phyloP scores from a whole-genome alignment of 2,113 vertebrate genomes.

The Otus sunia region DNA sequence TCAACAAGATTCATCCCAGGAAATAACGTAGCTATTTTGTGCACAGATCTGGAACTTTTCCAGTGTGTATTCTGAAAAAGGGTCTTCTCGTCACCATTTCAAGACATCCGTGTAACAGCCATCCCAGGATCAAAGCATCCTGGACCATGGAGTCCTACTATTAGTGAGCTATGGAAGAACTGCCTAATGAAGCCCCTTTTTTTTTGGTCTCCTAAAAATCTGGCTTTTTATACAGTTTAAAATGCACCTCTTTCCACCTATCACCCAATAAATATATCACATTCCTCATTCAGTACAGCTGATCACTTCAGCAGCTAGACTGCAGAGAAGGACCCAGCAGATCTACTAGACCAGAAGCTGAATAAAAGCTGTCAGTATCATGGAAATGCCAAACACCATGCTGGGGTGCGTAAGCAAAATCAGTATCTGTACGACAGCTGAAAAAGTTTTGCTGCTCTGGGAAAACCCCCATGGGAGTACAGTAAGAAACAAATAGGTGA shows the following conservation, averaged over 20 bases:
- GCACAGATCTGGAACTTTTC: background rate
- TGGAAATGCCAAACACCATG: background rate
- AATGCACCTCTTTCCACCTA: background rate
- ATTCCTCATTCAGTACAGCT: background rate
- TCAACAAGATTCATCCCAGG: background rate
- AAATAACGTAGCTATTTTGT: background rate
- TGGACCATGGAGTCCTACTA: background rate
- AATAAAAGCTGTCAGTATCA: background rate
- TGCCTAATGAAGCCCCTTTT: background rate
- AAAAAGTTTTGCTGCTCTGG: background rate
- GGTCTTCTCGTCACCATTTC: background rate
- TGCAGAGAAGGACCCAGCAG: background rate
- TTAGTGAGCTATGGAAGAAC: background rate
- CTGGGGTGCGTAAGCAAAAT: background rate
- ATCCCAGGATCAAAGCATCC: background rate
- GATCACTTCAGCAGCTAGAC: background rate
- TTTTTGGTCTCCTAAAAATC: background rate
- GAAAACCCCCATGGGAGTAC: background rate
- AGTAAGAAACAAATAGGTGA: background rate
- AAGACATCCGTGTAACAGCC: background rate
- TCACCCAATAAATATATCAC: background rate
- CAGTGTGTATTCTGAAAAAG: background rate
- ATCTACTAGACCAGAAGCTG: background rate
- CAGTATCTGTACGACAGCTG: background rate
- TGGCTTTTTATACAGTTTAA: background rate